Conservation (phyloP, 2,113 vertebrate species). For the Odontophorus gujanensis region DNA sequence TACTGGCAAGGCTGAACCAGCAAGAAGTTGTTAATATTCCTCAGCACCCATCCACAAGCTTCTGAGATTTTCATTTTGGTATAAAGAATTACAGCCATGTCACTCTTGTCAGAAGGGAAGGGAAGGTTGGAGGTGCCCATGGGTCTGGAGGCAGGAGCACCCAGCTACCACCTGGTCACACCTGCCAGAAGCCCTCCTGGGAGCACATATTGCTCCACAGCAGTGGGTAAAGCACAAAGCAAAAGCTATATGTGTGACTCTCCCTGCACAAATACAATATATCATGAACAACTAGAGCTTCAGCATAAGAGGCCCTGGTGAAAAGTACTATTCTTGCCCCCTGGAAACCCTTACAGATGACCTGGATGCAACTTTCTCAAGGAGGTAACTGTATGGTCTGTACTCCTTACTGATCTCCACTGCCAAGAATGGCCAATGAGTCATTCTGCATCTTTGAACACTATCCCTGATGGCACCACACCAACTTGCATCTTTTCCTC, state of each 20-base stretch:
- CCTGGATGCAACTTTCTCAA: neutral
- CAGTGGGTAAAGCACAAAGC: neutral
- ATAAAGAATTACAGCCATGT: neutral
- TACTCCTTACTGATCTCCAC: neutral
- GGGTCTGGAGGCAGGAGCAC: neutral
- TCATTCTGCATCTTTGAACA: neutral
- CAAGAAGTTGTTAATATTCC: neutral
- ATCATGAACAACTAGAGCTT: neutral
- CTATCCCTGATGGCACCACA: neutral
- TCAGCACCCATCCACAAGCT: neutral
- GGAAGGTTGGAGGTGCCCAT: neutral
- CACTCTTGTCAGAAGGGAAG: neutral
- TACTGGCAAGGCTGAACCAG: neutral
- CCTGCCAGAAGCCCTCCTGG: neutral
- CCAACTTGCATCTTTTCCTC: neutral
- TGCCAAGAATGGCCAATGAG: rapidly evolving
- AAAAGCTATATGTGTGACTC: neutral
- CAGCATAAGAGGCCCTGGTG: neutral
- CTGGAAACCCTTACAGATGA: neutral
- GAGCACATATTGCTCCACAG: rapidly evolving
- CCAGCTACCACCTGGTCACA: neutral
- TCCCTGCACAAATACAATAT: neutral
- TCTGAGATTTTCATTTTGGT: neutral
- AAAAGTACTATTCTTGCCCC: neutral
- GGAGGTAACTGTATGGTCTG: neutral